phyloP scores from a whole-genome alignment of 2,113 vertebrate genomes.

The Sander vitreus region DNA sequence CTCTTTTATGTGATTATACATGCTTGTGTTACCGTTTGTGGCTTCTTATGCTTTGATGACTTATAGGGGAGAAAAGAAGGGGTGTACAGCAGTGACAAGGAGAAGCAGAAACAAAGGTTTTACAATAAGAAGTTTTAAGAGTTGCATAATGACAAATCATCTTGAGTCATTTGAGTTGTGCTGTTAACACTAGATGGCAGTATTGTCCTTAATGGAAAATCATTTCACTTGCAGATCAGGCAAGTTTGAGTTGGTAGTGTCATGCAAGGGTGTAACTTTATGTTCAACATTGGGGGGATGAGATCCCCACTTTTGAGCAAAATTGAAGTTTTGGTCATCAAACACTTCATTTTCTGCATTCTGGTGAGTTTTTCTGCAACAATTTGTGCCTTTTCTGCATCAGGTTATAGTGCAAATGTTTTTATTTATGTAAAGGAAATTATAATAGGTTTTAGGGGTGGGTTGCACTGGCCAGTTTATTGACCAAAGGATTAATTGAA shows the following conservation, averaged over 20 bases:
- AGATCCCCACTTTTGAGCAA: too few species aligned
- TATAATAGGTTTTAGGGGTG: too few species aligned
- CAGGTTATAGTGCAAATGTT: too few species aligned
- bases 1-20: neutral
- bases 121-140: constrained; percentile 1
- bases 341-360: too few species aligned
- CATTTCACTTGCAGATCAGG: neutral
- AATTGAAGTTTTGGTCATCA: too few species aligned
- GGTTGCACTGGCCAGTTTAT: neutral
- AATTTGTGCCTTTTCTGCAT: too few species aligned
- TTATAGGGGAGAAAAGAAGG: neutral
- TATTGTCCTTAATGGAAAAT: constrained; percentile 35
- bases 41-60: constrained; percentile 3
- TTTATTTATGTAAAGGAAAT: too few species aligned
- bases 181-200: constrained; percentile 71
- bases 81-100: neutral
- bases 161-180: neutral
- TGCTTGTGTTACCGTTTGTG: neutral
- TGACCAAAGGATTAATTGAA: neutral
- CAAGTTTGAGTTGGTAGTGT: neutral
- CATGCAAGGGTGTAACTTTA: too few species aligned
- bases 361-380: too few species aligned
- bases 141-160: neutral
- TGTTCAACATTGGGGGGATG: too few species aligned
- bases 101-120: constrained; percentile 1